Conservation (phyloP, 2,888 invertebrate species). For the Dryobotodes eremita region DNA sequence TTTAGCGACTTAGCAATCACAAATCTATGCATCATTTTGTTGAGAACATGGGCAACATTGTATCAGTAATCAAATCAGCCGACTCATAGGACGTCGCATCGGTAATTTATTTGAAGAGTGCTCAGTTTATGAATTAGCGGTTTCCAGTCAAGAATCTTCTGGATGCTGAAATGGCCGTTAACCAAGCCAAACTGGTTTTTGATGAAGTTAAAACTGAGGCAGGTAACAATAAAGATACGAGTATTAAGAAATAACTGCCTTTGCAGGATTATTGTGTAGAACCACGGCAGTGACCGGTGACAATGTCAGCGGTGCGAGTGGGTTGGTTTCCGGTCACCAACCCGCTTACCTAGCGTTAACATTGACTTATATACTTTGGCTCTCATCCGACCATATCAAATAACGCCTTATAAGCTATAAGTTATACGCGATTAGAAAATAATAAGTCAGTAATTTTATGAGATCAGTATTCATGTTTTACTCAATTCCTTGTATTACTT, state of each 20-base stretch:
- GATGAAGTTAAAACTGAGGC: background rate
- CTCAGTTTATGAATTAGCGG: background rate
- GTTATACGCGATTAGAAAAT: background rate
- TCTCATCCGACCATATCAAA: conserved; percentile 12
- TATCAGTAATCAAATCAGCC: background rate
- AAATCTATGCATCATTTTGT: background rate
- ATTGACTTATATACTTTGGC: conserved; percentile 40
- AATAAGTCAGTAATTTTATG: conserved; percentile 1
- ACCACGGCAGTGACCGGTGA: conserved; percentile 41
- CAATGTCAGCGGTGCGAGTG: conserved; percentile 28
- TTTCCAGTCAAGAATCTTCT: background rate
- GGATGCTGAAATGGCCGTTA: conserved; percentile 3
- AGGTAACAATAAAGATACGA: conserved; percentile 6
- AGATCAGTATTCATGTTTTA: conserved; percentile 15
- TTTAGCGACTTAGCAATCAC: conserved; percentile 21
- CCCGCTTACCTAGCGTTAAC: conserved; percentile 27
- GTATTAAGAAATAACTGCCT: conserved; percentile 1
- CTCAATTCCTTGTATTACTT: conserved; percentile 11
- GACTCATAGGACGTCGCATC: background rate
- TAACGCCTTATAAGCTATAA: background rate
- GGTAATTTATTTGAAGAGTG: background rate
- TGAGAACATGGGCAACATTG: background rate
- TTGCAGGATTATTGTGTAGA: conserved; percentile 10
- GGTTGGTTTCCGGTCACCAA: conserved; percentile 46
- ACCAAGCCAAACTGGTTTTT: conserved; percentile 34